Evolutionary conservation across 2,113 vertebrate species (phyloP), one percentile per base, ranked within the genome.

Genomic region (Neoarius graeffei): DNA sequence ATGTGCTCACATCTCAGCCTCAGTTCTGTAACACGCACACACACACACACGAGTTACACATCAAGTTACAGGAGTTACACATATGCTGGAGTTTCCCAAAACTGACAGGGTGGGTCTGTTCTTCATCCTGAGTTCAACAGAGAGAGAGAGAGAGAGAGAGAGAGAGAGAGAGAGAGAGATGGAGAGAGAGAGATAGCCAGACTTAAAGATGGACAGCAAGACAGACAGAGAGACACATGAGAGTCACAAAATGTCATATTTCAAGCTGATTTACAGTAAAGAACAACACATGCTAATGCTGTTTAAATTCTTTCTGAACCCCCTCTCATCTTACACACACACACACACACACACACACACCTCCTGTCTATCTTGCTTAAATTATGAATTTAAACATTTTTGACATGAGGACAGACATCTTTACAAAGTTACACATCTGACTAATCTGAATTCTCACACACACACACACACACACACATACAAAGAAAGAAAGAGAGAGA

Each of bases 361-460:
- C 35, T 62, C 59, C 83, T 42, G 42, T 42, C 42, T 42, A 42
- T 42, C 67, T 25, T 25, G 9, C 74, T 25, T 10, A 80, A 80
- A 80, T n/a, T 50, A 80, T 80, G 76, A 80, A n/a, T 80, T 80
- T 80, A 88, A 82, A 84, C 79, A 86, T 20, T 86, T 69, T 81
- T 85, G 88, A 86, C 85, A 89, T 57, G 69, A 86, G 88, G 79
- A 71, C 83, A 85, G 30, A 85, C 83, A 85, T 14, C 25, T 71
- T 69, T 71, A 56, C 83, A 85, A 30, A 81, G 42, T 54, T 35
- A 87, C 86, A 60, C 62, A 87, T 50, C 42, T 81, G 87, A 88
- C 83, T 81, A 7, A 85, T 79, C 76, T 62, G 64, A 88, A 73
- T 71, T 42, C 60, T 17, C 79, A 67, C 62, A 81, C 57, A 87